phyloP scores from a whole-genome alignment of 2,888 invertebrate species.

The Plebejus argus region DNA sequence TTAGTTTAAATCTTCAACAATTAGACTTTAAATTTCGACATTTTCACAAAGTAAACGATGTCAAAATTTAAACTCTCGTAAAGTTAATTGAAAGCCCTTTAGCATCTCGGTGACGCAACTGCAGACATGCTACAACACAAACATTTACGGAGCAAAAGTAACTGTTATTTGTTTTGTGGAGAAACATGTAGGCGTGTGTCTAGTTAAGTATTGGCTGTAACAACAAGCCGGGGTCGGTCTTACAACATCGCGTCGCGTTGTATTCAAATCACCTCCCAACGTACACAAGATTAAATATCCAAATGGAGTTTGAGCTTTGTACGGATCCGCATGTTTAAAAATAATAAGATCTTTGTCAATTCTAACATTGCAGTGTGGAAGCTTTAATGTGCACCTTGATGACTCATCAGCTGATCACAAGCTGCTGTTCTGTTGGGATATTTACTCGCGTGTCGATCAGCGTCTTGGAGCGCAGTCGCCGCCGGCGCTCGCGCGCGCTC shows the following conservation, averaged over 20 bases:
- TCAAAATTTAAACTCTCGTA: conserved; percentile 19
- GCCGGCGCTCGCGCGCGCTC: conserved; percentile 49
- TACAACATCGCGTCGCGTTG: conserved; percentile 18
- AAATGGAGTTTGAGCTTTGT: background rate
- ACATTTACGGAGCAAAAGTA: conserved; percentile 21
- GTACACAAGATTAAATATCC: conserved; percentile 19
- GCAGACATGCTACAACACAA: conserved; percentile 27
- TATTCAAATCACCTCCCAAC: conserved; percentile 10
- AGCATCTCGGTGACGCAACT: conserved; percentile 26
- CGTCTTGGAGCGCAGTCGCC: conserved; percentile 47
- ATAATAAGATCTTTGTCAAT: background rate
- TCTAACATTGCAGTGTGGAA: background rate
- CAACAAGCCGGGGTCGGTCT: conserved; percentile 31
- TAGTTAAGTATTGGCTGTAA: conserved; percentile 29
- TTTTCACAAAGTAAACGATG: background rate
- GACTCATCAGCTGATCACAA: background rate
- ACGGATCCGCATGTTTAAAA: background rate
- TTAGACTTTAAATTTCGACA: conserved; percentile 8
- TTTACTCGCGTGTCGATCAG: conserved; percentile 42
- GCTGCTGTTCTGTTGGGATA: conserved; percentile 3
- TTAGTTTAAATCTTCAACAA: background rate
- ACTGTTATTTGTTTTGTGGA: conserved; percentile 16
- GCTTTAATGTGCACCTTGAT: background rate
- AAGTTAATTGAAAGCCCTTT: conserved; percentile 16
- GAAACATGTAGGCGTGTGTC: conserved; percentile 15